Percentiles rank a stretch among this genome's conserved stretches.
phyloP scores from a whole-genome alignment of 2,113 vertebrate species.

The Catharus bicknelli region DNA sequence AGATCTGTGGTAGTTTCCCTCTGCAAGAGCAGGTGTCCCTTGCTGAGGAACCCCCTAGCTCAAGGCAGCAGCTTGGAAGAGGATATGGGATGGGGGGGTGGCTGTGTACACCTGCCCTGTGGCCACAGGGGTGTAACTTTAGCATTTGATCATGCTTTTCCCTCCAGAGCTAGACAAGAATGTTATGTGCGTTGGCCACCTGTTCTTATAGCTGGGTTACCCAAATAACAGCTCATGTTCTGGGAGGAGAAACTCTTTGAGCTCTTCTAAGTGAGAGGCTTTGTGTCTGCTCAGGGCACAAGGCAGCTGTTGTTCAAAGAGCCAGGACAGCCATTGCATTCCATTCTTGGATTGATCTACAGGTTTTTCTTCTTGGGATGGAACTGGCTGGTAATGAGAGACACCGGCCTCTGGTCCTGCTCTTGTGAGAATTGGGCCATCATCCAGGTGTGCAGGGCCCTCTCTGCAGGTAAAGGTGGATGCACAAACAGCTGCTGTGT shows the following conservation, averaged over 20 bases:
- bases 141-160: background rate
- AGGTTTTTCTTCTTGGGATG: background rate
- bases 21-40: background rate
- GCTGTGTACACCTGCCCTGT: background rate
- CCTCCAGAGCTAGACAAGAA: background rate
- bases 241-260: conserved; percentile 7
- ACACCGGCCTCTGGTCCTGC: background rate
- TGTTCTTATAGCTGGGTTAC: conserved; percentile 11
- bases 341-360: background rate
- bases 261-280: background rate
- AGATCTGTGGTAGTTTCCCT: background rate
- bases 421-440: background rate
- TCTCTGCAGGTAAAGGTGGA: background rate
- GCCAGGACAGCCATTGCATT: background rate
- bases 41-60: background rate
- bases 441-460: background rate
- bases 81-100: background rate
- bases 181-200: background rate
- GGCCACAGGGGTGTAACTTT: background rate
- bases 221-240: background rate
- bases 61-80: background rate
- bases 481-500: background rate
- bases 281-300: background rate
- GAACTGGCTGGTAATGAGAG: background rate
- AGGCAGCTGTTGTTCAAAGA: background rate